Evolutionary conservation across 1,140 invertebrate species (phyloP), one percentile per base, ranked within the genome.

Genomic region (Lepidurus packardi): DNA sequence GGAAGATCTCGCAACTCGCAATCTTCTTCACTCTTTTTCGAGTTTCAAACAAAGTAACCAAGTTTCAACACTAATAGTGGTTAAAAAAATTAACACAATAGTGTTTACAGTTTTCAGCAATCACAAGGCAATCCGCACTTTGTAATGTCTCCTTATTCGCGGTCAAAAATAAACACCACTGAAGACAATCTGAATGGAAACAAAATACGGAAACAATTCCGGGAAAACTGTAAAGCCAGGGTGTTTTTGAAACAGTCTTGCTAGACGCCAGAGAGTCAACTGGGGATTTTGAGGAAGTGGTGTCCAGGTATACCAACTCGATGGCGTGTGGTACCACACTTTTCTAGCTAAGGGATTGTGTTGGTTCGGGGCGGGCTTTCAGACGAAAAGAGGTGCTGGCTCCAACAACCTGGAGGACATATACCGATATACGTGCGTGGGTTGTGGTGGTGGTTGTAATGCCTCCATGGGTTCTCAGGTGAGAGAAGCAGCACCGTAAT

Each of bases 251-350:
- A 65, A 65, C 53, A 65, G 53, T 65, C 53, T 65, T 65, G 53
- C 7, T 13, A 65, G 53, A 65, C 53, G 53, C 16, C 53, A 65
- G 53, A 13, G 53, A 65, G 53, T 65, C 53, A 65, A 65, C 53
- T 65, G 53, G 53, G 53, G 53, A 65, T 65, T 65, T 21, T 65
- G 21, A 13, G 53, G 53, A 65, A 65, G 53, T 65, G 53, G 53
- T 65, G 53, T 21, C 21, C 53, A 65, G 53, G 53, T 65, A 34
- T 34, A 16, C 16, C 53, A 65, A 65, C 53, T 65, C 53, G 53
- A 65, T 65, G 53, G 53, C 53, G 53, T 65, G 13, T 65, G 34
- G 53, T 65, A 65, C 53, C 53, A 65, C 53, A 16, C 16, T n/a
- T 21, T 21, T 1, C 25, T 25, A 25, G 25, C 1, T 1, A 1